These are phyloP conservation scores for Atherinosoma microstoma DNA, from an alignment of 2,797 vertebrate genomes.

Conservation along the genomic window DNA sequence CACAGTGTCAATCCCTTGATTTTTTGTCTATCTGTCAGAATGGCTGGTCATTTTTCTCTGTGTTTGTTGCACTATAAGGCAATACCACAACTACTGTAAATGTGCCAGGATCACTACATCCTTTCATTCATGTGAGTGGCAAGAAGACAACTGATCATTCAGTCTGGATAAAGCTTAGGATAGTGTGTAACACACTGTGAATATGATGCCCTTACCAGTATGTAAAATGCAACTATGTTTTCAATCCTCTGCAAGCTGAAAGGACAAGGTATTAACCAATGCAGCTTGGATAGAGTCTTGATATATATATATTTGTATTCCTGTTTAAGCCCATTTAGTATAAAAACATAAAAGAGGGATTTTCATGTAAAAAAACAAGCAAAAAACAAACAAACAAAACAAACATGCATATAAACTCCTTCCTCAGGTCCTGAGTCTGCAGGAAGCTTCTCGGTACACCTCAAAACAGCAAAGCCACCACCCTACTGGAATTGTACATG, in stretches of 20 bases:
- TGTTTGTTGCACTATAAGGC: slow-evolving; percentile 42
- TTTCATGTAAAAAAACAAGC: slow-evolving; percentile 4
- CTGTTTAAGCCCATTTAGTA: slow-evolving; percentile 4
- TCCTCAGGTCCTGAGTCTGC: slow-evolving; percentile 2
- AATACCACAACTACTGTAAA: slow-evolving; percentile 27
- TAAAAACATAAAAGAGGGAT: slow-evolving; percentile 4
- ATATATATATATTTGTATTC: slow-evolving; percentile 9
- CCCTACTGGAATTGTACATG: slow-evolving; percentile 16
- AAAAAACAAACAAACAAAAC: neutral
- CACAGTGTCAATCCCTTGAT: slow-evolving; percentile 4
- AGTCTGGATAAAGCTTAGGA: neutral
- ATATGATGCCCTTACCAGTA: slow-evolving; percentile 42
- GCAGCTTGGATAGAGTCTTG: slow-evolving; percentile 5
- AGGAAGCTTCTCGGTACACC: slow-evolving; percentile 4
- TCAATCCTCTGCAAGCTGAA: slow-evolving; percentile 29
- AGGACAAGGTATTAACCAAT: slow-evolving; percentile 21
- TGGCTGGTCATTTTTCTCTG: slow-evolving; percentile 14
- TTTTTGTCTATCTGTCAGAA: neutral
- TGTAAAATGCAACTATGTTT: slow-evolving; percentile 49
- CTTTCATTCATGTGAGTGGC: neutral
- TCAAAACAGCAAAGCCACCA: slow-evolving; percentile 25
- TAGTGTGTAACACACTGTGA: slow-evolving; percentile 14
- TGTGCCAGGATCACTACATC: slow-evolving; percentile 10
- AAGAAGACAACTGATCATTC: neutral
- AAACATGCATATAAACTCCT: neutral